Conservation (phyloP, 2,113 vertebrate genomes). For the Oreochromis aureus region DNA sequence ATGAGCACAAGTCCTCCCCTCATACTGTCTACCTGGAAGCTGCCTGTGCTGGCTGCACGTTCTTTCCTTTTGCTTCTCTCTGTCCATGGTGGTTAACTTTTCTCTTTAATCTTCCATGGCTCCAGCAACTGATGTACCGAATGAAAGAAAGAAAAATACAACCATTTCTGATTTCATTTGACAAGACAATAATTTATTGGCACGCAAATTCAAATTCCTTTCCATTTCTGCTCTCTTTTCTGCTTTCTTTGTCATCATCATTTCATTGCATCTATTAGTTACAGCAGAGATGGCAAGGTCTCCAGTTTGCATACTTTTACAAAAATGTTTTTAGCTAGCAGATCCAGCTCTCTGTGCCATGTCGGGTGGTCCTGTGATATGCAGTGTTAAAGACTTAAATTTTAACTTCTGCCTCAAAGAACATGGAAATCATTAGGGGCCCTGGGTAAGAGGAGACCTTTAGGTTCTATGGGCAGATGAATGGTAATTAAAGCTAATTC, state of each 20-base stretch:
- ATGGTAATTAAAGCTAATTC: slow-evolving; percentile 48
- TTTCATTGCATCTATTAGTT: background rate
- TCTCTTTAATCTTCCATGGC: background rate
- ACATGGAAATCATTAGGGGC: slow-evolving; percentile 54
- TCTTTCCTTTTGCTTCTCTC: background rate
- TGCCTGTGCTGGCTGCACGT: background rate
- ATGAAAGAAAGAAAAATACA: background rate
- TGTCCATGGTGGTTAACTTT: background rate
- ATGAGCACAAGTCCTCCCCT: background rate
- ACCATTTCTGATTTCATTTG: background rate
- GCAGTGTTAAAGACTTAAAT: background rate
- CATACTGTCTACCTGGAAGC: background rate
- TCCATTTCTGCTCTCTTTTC: background rate
- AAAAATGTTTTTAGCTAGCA: background rate
- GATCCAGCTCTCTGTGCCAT: background rate
- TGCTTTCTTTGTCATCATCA: background rate
- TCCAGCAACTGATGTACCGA: background rate
- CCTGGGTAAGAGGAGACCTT: slow-evolving; percentile 41
- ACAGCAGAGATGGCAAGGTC: background rate
- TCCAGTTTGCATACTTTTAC: background rate
- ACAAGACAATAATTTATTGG: background rate
- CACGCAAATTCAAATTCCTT: background rate
- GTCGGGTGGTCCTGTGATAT: background rate
- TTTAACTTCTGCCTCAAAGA: slow-evolving; percentile 17
- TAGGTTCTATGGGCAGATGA: slow-evolving; percentile 16